Percentiles rank a stretch among this genome's conserved stretches.
These are phyloP conservation scores for Xiphorhynchus elegans DNA, from an alignment of 2,113 vertebrate species.

Conservation along the genomic window DNA sequence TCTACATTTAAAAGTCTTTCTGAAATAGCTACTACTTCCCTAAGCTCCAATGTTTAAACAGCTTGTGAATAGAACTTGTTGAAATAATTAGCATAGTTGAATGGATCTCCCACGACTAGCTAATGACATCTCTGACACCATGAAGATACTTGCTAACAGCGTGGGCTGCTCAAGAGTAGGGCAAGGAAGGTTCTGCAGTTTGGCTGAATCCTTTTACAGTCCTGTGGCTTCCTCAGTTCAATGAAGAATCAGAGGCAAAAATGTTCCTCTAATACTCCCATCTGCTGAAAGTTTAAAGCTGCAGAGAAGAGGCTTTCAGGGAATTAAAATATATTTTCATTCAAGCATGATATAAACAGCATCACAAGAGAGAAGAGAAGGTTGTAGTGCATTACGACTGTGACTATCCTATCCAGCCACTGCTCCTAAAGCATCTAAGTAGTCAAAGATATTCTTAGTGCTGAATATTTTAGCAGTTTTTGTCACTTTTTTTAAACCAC, in stretches of 20 bases:
- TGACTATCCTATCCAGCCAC: slow-evolving; percentile 35
- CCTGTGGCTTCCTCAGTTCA: not conserved
- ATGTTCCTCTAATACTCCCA: not conserved
- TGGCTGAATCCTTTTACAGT: not conserved
- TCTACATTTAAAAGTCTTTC: not conserved
- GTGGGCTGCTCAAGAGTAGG: not conserved
- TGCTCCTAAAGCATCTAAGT: slow-evolving; percentile 32
- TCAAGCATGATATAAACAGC: slow-evolving; percentile 22
- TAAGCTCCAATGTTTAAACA: not conserved
- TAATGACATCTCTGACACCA: slow-evolving; percentile 9
- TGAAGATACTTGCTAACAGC: not conserved
- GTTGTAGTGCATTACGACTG: slow-evolving; percentile 13
- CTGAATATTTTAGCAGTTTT: slow-evolving; percentile 64
- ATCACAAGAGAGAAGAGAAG: slow-evolving; percentile 8
- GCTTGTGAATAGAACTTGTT: not conserved
- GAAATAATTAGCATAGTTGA: not conserved
- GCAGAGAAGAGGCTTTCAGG: not conserved
- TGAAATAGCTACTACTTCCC: not conserved
- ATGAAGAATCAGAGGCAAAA: not conserved
- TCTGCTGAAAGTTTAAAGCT: slow-evolving; percentile 16
- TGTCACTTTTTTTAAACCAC: slow-evolving; percentile 63
- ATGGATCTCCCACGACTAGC: not conserved
- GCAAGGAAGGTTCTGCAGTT: slow-evolving; percentile 4
- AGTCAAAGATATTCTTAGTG: slow-evolving; percentile 59
- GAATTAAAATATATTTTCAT: slow-evolving; percentile 41